Evolutionary conservation across 2,888 invertebrate species (phyloP).

Genomic region (Saturnia japonica): DNA sequence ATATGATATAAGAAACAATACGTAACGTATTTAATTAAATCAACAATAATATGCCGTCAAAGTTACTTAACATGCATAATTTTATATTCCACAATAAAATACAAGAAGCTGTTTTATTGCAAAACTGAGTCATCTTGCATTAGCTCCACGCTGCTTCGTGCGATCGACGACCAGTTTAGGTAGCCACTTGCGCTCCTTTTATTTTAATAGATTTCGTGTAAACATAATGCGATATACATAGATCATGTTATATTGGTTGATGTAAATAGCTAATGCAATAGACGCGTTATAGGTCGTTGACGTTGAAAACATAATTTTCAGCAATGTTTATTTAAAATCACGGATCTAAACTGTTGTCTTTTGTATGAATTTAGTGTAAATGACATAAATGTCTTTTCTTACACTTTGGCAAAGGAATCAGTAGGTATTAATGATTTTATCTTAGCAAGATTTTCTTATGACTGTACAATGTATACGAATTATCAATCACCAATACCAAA

Average conservation of each 20-base stretch:
- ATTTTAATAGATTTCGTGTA: neutral
- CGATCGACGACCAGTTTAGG: neutral
- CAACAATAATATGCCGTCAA: neutral
- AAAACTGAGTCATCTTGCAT: constrained; percentile 10
- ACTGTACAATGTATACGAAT: neutral
- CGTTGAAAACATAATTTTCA: neutral
- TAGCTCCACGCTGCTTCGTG: neutral
- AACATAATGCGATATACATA: neutral
- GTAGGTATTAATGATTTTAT: no score
- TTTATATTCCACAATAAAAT: neutral
- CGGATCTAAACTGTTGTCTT: neutral
- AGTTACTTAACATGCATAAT: constrained; percentile 1
- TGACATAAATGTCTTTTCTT: neutral
- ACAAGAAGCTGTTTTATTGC: constrained; percentile 2
- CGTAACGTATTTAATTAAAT: neutral
- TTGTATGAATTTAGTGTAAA: neutral
- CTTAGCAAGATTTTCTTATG: no score
- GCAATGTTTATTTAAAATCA: neutral
- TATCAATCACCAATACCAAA: no score
- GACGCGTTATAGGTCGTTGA: constrained; percentile 3
- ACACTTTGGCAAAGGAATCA: no score
- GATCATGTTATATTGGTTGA: neutral
- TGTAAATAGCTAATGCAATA: constrained; percentile 4
- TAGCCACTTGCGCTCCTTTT: neutral
- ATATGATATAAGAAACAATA: neutral